Conservation (phyloP, 2,113 vertebrate species). For the Pollachius pollachius region DNA sequence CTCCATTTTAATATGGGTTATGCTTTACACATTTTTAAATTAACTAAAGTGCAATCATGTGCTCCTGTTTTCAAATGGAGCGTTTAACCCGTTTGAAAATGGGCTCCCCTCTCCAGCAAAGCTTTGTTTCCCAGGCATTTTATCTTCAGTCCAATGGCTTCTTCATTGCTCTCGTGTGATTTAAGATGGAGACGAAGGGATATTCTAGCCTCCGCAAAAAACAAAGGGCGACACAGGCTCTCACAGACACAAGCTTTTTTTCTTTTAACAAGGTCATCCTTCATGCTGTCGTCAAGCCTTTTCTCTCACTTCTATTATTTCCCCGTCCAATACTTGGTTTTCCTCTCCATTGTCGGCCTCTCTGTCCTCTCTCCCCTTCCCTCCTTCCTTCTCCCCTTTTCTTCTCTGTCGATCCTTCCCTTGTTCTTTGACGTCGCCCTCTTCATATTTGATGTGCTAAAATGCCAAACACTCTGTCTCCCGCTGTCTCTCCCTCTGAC, state of each 20-base stretch:
- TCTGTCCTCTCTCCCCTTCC: not conserved
- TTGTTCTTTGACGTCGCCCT: not conserved
- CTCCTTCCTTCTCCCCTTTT: not conserved
- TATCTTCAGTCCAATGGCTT: not conserved
- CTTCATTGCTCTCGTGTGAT: not conserved
- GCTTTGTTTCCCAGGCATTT: not conserved
- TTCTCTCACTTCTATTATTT: too few relatives aligned
- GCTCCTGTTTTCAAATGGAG: too few relatives aligned
- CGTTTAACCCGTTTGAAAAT: too few relatives aligned
- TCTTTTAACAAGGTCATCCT: constrained; percentile 5
- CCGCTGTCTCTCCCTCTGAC: constrained; percentile 46
- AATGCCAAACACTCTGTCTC: constrained; percentile 41
- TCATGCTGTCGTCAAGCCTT: not conserved
- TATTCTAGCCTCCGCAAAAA: too few relatives aligned
- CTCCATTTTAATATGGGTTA: too few relatives aligned
- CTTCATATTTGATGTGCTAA: constrained; percentile 37
- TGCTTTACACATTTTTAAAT: too few relatives aligned
- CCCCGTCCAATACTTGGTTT: too few relatives aligned
- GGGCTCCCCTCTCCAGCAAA: too few relatives aligned
- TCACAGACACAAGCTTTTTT: not conserved
- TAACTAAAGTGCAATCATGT: too few relatives aligned
- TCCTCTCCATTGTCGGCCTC: not conserved
- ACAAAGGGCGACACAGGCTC: too few relatives aligned
- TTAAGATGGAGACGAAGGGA: not conserved
- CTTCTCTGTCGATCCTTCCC: not conserved